Percentiles rank a stretch among this genome's conserved stretches.
phyloP scores from a whole-genome alignment of 2,797 vertebrate species.

The Amblyraja radiata region DNA sequence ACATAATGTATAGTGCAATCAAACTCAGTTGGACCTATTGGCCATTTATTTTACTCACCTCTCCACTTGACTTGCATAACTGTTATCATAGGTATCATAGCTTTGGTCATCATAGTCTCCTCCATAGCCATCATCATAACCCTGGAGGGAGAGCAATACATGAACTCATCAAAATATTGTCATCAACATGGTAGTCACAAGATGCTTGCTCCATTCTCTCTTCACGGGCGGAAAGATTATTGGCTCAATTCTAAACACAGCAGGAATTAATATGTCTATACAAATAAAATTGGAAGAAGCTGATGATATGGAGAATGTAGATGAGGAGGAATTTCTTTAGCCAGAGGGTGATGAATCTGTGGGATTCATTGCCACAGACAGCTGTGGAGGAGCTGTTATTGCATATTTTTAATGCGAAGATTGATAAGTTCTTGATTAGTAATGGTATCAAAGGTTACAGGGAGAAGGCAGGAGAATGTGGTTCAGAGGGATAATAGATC shows the following conservation, averaged over 20 bases:
- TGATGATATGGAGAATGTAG: not conserved
- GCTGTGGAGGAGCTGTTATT: no score
- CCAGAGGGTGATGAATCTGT: no score
- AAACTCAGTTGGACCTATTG: not conserved
- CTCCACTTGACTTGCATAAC: constrained; percentile 80
- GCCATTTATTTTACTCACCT: constrained; percentile 62
- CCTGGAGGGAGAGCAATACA: constrained; percentile 56
- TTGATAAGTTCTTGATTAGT: no score
- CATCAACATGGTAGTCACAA: not conserved
- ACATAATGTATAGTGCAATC: no score
- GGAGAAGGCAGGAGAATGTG: no score
- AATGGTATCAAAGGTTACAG: no score
- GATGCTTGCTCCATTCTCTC: not conserved
- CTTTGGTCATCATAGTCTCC: constrained; percentile 89
- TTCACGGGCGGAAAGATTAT: not conserved
- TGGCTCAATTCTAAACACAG: not conserved
- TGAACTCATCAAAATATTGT: not conserved
- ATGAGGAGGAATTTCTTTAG: no score
- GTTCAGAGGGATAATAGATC: no score
- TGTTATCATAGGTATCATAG: constrained; percentile 85
- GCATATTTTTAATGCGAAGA: no score
- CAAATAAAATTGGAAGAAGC: not conserved
- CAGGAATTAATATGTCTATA: not conserved
- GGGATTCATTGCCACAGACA: no score
- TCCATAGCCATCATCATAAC: constrained; percentile 88